Evolutionary conservation across 2,113 vertebrate genomes (phyloP), one percentile per base, ranked within the genome.

Genomic region (Oenanthe melanoleuca): DNA sequence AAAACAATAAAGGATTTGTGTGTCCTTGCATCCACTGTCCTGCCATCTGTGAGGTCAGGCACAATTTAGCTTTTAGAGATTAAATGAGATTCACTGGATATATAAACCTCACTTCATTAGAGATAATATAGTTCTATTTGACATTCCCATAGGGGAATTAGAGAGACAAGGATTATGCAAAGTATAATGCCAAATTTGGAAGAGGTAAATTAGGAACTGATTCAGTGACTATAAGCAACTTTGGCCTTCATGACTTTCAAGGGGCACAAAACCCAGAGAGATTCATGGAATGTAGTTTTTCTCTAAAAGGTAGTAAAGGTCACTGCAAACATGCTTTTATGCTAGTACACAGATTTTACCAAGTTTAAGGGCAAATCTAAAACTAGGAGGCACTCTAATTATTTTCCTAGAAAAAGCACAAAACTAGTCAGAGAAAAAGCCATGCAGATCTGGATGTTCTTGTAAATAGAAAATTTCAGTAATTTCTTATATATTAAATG

Each of bases 31-130:
- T 73, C 34, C 0, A 0, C 45, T 64, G 60, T 85, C 40, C 63
- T 87, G 78, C 40, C 67, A 69, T 89, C 80, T 66, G 26, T 66
- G 80, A 63, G 55, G 69, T 89, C 66, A 88, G 60, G 63, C 49
- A 72, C 44, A 67, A 28, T 90, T 88, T 85, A 71, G 20, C 71
- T 88, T 88, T 93, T 49, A 88, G 80, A 88, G 50, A 34, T 90
- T 86, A 82, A 72, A 72, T 44, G 16, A 65, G 75, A 88, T 82
- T 92, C 47, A 52, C 14, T 84, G 88, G 59, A 45, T 34, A 55
- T 74, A 63, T 34, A 49, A 83, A 89, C 52, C 34, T 37, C 73
- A 86, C 33, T 65, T 83, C 60, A 72, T n/a, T 77, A 70, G 64
- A 73, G 69, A 78, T 44, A 60, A 80, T 59, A 67, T 25, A 86